A percentile compares a stretch with the other conserved stretches of the same genome.
These are phyloP conservation scores for Bursaphelenchus mucronatus DNA, from an alignment of 1,140 invertebrate genomes.

Conservation along the genomic window DNA sequence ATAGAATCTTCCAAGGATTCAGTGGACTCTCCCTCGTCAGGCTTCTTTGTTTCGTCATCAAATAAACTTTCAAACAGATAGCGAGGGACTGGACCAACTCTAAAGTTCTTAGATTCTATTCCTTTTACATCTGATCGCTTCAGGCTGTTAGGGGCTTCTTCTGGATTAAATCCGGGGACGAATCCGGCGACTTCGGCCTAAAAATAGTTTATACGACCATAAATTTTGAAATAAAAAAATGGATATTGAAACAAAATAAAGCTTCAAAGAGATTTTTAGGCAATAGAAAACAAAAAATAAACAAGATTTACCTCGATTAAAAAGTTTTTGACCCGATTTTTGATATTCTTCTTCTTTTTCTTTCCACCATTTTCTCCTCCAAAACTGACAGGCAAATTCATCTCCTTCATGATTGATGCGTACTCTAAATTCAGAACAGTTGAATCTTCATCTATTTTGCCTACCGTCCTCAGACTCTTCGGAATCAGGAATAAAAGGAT, in stretches of 20 bases:
- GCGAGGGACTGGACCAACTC: slow-evolving; percentile 6
- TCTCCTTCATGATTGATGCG: slow-evolving; percentile 16
- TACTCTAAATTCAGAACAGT: not conserved
- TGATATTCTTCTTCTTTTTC: not conserved
- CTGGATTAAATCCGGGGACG: not conserved
- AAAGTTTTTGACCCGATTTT: slow-evolving; percentile 6
- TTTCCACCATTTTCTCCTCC: slow-evolving; percentile 2
- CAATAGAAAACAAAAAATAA: too few species aligned
- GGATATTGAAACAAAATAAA: not conserved
- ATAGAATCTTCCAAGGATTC: not conserved
- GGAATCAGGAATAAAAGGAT: not conserved
- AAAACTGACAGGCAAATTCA: slow-evolving; percentile 23
- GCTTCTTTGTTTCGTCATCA: not conserved
- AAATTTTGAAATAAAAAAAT: slow-evolving; percentile 7
- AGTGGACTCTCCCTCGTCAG: not conserved
- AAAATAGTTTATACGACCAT: slow-evolving; percentile 19
- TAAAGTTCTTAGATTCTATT: not conserved
- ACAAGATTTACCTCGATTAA: slow-evolving; percentile 3
- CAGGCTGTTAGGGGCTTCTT: not conserved
- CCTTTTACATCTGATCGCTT: not conserved
- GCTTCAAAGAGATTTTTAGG: not conserved
- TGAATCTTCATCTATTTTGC: not conserved
- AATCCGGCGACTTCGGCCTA: slow-evolving; percentile 25
- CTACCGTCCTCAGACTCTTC: not conserved
- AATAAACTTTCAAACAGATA: not conserved